Base-by-base conservation (phyloP, 2,888 invertebrate genomes). In the Spilosoma lubricipeda region DNA sequence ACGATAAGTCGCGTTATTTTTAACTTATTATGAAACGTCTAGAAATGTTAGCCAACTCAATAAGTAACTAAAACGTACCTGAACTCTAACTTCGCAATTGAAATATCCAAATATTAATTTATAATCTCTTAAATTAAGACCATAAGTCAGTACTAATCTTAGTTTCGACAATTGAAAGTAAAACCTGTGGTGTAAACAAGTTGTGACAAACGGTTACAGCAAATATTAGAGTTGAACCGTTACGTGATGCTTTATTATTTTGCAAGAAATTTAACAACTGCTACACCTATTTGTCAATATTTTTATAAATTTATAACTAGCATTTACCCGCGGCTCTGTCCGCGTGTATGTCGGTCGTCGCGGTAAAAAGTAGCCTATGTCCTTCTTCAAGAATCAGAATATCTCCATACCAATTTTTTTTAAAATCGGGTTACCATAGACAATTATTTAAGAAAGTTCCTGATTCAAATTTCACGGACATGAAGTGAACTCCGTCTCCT, bases 181-280 rank as follows among this genome's bases (percentile, higher is more conserved):
- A 63, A 27, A 63, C 27, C 59, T 63, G 11, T 63, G 59, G 59
- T 63, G 30, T 30, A 63, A 63, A 30, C 5, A 63, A 63, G 13
- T 63, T 63, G 48, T 23, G 67, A 30, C 9, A 23, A 45, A 45
- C 15, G 15, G 7, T 63, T 63, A 18, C 27, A 27, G 30, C 30
- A 20, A 45, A 45, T 45, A 23, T 67, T 45, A 30, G 20, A 48
- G 30, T 48, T 20, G 30, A 48, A 30, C 67, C 20, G 30, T 67
- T 27, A 45, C 45, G 18, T 67, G 8, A 45, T 48, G 30, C 23
- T 30, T 67, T 13, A 67, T 48, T 23, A 48, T 39, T 36, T 30
- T 63, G 63, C 63, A 63, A 63, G 63, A 18, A 63, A 30, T 30
- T 63, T 63, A 13, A 63, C 63, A 63, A 63, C 15, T 63, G 63